Base-by-base conservation (phyloP, 2,797 vertebrate genomes). In the Premnoplex brunnescens region DNA sequence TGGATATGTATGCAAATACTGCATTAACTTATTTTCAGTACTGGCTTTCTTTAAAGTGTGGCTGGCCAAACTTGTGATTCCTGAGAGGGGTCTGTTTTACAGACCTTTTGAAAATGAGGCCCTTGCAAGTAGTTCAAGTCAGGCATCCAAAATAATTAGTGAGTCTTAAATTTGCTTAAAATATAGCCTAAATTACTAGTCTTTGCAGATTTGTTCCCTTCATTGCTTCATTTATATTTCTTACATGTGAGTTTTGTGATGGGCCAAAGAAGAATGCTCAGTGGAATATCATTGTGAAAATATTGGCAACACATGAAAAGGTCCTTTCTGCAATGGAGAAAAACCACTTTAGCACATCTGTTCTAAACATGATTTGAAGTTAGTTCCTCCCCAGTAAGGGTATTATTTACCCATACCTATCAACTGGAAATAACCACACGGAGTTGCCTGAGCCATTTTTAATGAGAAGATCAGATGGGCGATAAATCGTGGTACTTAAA, bases 41-140 rank as follows among this genome's bases (percentile, higher is more conserved):
- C 62, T 82, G 87, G 24, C 71, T 93, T 94, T 77, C 74, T 91
- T 95, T 74, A 72, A 82, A 90, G 60, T 64, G 64, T 82, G 63
- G 52, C 93, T 89, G 83, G 80, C 44, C 80, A 85, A 93, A 88
- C 93, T 86, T 90, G 95, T 86, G 96, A 91, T 95, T 95, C 90
- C 68, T 82, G 72, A 93, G 88, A 91, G 54, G 71, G 91, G 68
- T 93, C 85, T 95, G 67, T 79, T 94, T 87, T 90, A 59, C 3
- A 12, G 74, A 56, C 60, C 55, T 52, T 94, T 97, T 92, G 92
- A 93, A 91, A 94, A 92, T 52, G 28, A 88, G 55, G 62, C 21
- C 30, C 52, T 90, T 86, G 64, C 76, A 91, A 84, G 92, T 92
- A 92, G 67, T 85, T 93, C 74, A 87, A 86, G 43, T 75, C 68